Percentiles rank a stretch among this genome's conserved stretches.
Conservation (phyloP, 2,797 vertebrate genomes). For the Spheniscus humboldti region DNA sequence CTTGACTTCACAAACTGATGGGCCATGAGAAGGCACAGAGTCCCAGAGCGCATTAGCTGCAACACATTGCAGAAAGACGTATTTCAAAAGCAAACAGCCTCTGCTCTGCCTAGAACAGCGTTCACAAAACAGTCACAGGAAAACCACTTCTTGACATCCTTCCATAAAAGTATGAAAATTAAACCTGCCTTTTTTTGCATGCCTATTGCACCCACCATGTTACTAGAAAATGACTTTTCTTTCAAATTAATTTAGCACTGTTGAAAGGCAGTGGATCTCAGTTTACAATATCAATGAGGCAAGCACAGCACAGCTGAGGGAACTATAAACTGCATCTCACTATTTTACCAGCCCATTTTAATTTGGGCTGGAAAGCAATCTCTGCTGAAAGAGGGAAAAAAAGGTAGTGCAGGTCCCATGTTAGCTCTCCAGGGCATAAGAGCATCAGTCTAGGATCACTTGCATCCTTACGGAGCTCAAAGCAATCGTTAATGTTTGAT, state of each 20-base stretch:
- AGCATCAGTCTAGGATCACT: fast-evolving
- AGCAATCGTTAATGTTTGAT: fast-evolving
- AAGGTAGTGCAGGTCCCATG: fast-evolving
- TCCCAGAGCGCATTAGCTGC: not conserved
- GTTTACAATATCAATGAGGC: not conserved
- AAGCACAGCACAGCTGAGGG: conserved; percentile 24
- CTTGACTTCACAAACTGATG: not conserved
- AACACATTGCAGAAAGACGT: fast-evolving
- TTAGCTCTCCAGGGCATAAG: not conserved
- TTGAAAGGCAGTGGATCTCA: not conserved
- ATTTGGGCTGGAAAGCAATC: not conserved
- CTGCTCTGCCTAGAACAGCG: not conserved
- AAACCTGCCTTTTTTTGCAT: not conserved
- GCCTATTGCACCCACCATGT: not conserved
- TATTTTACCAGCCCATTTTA: not conserved
- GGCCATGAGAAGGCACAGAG: fast-evolving
- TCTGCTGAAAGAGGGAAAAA: not conserved
- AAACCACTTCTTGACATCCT: not conserved
- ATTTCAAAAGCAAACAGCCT: not conserved
- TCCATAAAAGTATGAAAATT: not conserved
- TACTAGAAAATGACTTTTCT: conserved; percentile 21
- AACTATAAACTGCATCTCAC: not conserved
- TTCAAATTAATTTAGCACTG: not conserved
- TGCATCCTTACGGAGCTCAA: not conserved
- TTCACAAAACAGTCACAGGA: not conserved